Evolutionary conservation across 2,888 invertebrate genomes (phyloP).

Genomic region (Drosophila nigritarsus): DNA sequence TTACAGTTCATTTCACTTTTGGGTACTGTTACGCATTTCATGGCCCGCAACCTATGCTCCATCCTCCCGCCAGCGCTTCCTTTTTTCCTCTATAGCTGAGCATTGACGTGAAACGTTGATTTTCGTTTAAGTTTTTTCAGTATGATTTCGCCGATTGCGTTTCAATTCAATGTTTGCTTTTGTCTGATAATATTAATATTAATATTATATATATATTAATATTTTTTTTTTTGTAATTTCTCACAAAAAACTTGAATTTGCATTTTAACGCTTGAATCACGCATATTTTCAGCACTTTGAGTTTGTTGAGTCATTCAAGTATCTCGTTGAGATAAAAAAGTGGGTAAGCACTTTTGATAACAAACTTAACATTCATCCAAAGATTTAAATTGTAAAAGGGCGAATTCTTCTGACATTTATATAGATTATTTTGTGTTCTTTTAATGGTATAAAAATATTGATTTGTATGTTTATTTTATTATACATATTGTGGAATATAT

Average conservation of each 20-base stretch:
- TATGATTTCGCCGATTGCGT: constrained; percentile 1
- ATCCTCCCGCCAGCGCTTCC: not conserved
- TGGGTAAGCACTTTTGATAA: not conserved
- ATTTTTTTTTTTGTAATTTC: constrained; percentile 17
- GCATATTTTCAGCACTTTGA: not conserved
- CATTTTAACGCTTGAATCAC: constrained; percentile 9
- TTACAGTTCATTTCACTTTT: constrained; percentile 77
- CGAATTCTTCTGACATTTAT: too few relatives aligned
- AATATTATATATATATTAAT: too few relatives aligned
- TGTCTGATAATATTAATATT: constrained; percentile 49
- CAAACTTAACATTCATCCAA: not conserved
- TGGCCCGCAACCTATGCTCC: too few relatives aligned
- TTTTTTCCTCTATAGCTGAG: constrained; percentile 6
- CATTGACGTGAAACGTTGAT: constrained; percentile 24
- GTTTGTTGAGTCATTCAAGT: constrained; percentile 1
- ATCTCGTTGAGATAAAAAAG: not conserved
- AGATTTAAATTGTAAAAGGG: not conserved
- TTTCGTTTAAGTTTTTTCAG: constrained; percentile 22
- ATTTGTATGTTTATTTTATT: not conserved
- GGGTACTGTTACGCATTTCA: constrained; percentile 39
- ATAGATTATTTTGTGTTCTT: not conserved
- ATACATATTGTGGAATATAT: not conserved
- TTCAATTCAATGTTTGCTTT: constrained; percentile 41
- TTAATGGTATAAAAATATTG: not conserved
- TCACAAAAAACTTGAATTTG: constrained; percentile 10